Evolutionary conservation across 2,888 invertebrate species (phyloP), one percentile per base, ranked within the genome.

Genomic region (Metellina segmentata): DNA sequence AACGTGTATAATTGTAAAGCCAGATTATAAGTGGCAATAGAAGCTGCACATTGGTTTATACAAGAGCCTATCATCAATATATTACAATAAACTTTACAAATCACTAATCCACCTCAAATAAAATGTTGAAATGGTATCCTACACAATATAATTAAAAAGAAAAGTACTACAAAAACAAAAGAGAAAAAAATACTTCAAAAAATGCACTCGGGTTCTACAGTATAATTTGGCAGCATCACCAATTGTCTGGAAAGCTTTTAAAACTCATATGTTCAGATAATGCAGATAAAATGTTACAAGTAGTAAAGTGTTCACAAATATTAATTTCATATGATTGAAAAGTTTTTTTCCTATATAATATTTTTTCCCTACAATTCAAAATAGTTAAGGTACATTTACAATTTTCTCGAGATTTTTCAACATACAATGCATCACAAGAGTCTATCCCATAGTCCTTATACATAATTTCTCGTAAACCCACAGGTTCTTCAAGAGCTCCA

Each of bases 351-450:
- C 92, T 89, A 88, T 88, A 85, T 77, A 51, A 70, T 78, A 49
- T 92, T 75, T 75, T 85, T 88, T 89, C 72, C 71, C 92, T 92
- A 92, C 92, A 85, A 89, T 92, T 89, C 82, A 92, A 92, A 92
- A 92, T 92, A 92, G 92, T 92, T 89, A 92, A 92, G 89, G 85
- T 92, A 92, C 88, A 92, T 92, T 89, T 92, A 92, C 91, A 89
- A 85, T 88, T 88, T 91, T 91, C 87, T 85, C 71, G 69, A 91
- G 77, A 87, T 71, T 83, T 69, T 82, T 81, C 85, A 49, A 77
- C 69, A 52, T 61, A 78, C 48, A 51, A 52, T 19, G 74, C 61
- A 53, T 91, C 81, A 71, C 75, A 86, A 75, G 51, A 85, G 70
- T 52, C 83, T 52, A 51, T 78, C 71, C 51, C 78, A 72, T 48